Conservation (phyloP, 1,140 invertebrate species). For the Stegodyphus dumicola region DNA sequence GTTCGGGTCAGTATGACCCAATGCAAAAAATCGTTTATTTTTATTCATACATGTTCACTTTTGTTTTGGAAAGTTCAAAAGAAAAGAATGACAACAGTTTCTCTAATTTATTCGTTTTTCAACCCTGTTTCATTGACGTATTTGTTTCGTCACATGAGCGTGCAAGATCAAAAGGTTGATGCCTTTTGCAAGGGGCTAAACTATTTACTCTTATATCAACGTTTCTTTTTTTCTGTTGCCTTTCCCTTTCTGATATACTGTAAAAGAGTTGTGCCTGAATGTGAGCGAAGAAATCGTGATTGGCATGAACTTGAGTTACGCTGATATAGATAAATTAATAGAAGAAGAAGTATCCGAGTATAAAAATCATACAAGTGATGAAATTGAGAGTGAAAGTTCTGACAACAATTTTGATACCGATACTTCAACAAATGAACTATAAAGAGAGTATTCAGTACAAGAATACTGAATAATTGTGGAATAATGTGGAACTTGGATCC, state of each 20-base stretch:
- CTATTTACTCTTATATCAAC: background rate
- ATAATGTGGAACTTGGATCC: background rate
- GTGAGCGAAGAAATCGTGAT: background rate
- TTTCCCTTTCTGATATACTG: background rate
- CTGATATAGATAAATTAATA: background rate
- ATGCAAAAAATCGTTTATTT: background rate
- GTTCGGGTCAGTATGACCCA: background rate
- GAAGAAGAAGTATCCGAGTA: background rate
- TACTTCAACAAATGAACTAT: background rate
- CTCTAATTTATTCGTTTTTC: background rate
- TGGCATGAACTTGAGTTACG: background rate
- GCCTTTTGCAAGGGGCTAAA: background rate
- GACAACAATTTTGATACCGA: background rate
- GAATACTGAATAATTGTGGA: background rate
- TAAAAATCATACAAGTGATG: background rate
- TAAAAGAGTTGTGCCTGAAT: background rate
- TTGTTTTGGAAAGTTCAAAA: background rate
- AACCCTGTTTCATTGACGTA: background rate
- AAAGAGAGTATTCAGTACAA: background rate
- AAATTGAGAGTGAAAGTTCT: background rate
- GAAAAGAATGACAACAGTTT: background rate
- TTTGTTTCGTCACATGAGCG: background rate
- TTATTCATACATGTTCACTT: background rate
- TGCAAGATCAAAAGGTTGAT: background rate
- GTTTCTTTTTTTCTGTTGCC: background rate